Evolutionary conservation across 2,797 vertebrate species (phyloP).

Genomic region (Tokudaia tokunoshimensis): DNA sequence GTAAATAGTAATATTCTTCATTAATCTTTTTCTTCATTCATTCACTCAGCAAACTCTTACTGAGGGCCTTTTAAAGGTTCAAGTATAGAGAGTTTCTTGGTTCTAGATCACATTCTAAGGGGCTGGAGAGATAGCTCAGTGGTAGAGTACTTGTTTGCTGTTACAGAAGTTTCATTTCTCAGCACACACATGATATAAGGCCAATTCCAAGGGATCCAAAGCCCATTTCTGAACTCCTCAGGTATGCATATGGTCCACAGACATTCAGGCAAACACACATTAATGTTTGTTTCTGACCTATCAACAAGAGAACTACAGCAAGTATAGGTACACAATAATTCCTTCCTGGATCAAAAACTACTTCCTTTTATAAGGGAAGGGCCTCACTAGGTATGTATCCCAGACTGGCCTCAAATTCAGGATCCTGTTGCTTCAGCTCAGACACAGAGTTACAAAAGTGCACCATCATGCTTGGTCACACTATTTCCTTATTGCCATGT

Average conservation of each 20-base stretch:
- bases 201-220: neutral
- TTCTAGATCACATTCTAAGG: neutral
- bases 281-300: constrained; percentile 1
- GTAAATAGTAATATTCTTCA: neutral
- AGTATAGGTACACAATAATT: neutral
- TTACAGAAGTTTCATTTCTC: neutral
- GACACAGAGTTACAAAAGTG: too few relatives aligned
- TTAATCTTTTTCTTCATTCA: constrained; percentile 1
- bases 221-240: neutral
- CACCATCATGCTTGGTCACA: neutral
- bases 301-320: neutral
- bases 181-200: too few relatives aligned
- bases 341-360: neutral
- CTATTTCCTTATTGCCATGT: neutral
- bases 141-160: neutral
- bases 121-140: neutral
- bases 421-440: neutral
- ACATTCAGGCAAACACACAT: neutral
- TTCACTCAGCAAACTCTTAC: neutral
- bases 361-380: neutral
- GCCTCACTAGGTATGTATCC: neutral
- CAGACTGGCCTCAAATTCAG: neutral
- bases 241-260: neutral
- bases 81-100: neutral
- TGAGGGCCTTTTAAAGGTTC: neutral